These are phyloP conservation scores for Distichodus sexfasciatus DNA, from an alignment of 2,797 vertebrate species.

Conservation along the genomic window DNA sequence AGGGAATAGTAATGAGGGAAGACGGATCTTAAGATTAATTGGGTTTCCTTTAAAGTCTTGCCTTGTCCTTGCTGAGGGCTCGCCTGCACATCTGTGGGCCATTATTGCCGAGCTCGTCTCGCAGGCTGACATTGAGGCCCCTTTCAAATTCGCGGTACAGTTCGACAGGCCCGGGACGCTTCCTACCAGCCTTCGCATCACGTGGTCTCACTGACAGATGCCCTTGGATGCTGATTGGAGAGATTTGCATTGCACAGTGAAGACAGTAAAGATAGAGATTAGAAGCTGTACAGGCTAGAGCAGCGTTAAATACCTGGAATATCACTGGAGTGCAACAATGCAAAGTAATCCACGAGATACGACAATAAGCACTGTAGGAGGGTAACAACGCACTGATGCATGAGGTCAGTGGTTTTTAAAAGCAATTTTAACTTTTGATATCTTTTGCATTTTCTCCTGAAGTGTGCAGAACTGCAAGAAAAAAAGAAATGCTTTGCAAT, in stretches of 20 bases:
- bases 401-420: no score
- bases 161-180: conserved; percentile 30
- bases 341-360: no score
- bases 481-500: no score
- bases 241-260: not conserved
- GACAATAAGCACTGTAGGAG: no score
- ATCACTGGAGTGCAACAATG: no score
- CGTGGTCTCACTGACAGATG: conserved; percentile 1
- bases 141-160: conserved; percentile 12
- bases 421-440: no score
- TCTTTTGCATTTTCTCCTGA: no score
- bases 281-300: no score
- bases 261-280: not conserved
- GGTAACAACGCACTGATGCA: no score
- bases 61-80: conserved; percentile 62
- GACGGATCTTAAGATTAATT: conserved; percentile 70
- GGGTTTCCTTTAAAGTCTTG: conserved; percentile 64
- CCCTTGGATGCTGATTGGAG: conserved; percentile 26
- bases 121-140: conserved; percentile 36
- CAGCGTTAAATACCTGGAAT: no score
- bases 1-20: conserved; percentile 63
- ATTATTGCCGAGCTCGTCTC: conserved; percentile 49
- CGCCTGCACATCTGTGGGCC: conserved; percentile 58
- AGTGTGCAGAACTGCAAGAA: no score
- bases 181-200: conserved; percentile 13